Evolutionary conservation across 2,113 vertebrate genomes (phyloP).

Genomic region (Amphilophus citrinellus): DNA sequence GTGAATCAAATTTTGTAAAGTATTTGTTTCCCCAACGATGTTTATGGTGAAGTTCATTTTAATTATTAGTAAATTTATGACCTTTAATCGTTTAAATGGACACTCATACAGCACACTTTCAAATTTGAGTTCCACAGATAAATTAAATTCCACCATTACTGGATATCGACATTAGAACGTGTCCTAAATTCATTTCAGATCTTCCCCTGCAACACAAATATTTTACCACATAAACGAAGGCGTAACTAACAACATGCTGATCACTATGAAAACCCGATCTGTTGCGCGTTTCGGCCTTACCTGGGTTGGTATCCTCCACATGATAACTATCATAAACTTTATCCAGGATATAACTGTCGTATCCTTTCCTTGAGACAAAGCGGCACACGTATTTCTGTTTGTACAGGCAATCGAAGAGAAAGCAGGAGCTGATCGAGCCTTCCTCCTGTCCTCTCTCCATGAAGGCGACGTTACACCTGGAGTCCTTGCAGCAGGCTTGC

Average conservation of each 20-base stretch:
- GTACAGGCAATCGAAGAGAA: conserved; percentile 91
- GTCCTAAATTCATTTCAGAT: not conserved
- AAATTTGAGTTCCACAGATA: not conserved
- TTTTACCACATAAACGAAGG: not conserved
- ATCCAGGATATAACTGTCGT: conserved; percentile 82
- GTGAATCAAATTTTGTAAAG: not conserved
- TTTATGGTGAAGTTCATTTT: not conserved
- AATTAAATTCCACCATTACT: not conserved
- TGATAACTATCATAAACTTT: conserved; percentile 81
- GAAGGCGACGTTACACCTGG: conserved; percentile 88
- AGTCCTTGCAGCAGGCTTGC: conserved; percentile 85
- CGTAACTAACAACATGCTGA: not conserved
- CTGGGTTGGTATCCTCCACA: not conserved
- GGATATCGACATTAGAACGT: not conserved
- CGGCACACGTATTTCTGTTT: conserved; percentile 89
- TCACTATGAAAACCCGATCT: not conserved
- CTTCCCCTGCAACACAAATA: too few relatives aligned
- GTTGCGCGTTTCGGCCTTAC: conserved; percentile 53
- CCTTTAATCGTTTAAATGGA: not conserved
- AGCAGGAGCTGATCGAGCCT: conserved; percentile 82
- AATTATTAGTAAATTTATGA: not conserved
- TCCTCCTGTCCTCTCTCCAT: conserved; percentile 78
- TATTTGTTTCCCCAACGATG: not conserved
- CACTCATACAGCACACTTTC: not conserved
- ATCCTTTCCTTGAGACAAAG: conserved; percentile 87